Percentiles rank a stretch among this genome's conserved stretches.
Evolutionary conservation across 2,888 invertebrate genomes (phyloP).

Genomic region (Drosophila silvestris): DNA sequence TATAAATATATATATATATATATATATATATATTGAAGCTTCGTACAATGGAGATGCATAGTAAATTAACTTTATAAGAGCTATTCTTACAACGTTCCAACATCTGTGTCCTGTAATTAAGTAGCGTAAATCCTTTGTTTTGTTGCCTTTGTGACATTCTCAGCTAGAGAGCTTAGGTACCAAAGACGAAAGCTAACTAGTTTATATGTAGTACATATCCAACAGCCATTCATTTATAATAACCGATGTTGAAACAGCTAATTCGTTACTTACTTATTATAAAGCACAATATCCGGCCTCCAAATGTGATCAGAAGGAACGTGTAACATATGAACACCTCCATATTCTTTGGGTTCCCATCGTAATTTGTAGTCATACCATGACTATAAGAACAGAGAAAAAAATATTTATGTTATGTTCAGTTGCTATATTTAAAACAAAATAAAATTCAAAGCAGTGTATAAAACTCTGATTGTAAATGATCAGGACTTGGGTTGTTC

Average conservation of each 20-base stretch:
- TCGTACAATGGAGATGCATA: neutral
- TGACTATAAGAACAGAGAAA: slow-evolving; percentile 86
- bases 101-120: neutral
- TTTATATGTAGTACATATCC: neutral
- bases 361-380: slow-evolving; percentile 95
- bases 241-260: neutral
- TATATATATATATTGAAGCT: neutral
- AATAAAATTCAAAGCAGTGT: neutral
- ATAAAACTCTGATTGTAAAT: neutral
- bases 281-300: slow-evolving; percentile 93
- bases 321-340: slow-evolving; percentile 93
- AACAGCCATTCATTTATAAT: slow-evolving; percentile 4
- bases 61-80: neutral
- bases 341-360: slow-evolving; percentile 94
- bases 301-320: slow-evolving; percentile 94
- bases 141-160: neutral
- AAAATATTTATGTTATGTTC: neutral
- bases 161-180: neutral
- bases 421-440: neutral
- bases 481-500: neutral
- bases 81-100: neutral
- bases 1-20: too few relatives aligned
- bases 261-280: slow-evolving; percentile 89
- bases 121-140: neutral
- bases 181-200: neutral